These are phyloP conservation scores for Stigmatopora nigra DNA, from an alignment of 2,113 vertebrate species.

Conservation along the genomic window DNA sequence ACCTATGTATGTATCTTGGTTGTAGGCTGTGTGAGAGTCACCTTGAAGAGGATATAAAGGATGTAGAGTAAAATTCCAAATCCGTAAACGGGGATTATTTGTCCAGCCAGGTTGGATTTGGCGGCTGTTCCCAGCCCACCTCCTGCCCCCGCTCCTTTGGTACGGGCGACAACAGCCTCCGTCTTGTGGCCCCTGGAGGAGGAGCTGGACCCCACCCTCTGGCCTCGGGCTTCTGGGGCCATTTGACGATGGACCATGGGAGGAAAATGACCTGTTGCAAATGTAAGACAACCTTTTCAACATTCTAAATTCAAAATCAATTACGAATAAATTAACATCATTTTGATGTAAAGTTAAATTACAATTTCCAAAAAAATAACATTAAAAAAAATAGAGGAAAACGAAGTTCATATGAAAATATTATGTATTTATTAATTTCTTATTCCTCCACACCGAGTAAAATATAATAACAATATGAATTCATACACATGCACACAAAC, in stretches of 20 bases:
- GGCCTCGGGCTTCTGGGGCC: constrained; percentile 52
- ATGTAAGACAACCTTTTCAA: background rate
- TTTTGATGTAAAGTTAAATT: too few species aligned
- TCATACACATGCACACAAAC: too few species aligned
- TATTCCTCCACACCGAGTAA: too few species aligned
- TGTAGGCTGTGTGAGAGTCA: constrained; percentile 30
- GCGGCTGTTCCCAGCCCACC: constrained; percentile 45
- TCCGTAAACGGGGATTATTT: constrained; percentile 95
- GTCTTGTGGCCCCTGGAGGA: constrained; percentile 77
- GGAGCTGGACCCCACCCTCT: constrained; percentile 54
- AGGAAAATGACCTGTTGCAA: constrained; percentile 64
- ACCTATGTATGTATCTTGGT: too few species aligned
- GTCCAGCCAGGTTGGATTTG: constrained; percentile 87
- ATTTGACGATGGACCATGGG: constrained; percentile 71
- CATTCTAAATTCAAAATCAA: background rate
- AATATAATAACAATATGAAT: too few species aligned
- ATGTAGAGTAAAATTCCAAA: constrained; percentile 96
- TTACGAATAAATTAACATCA: too few species aligned
- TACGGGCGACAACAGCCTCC: constrained; percentile 76
- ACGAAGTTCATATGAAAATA: too few species aligned
- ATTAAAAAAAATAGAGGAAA: too few species aligned
- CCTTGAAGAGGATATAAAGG: constrained; percentile 95
- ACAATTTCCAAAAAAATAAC: too few species aligned
- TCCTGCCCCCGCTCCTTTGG: constrained; percentile 69
- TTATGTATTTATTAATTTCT: too few species aligned